A percentile compares a stretch with the other conserved stretches of the same genome.
Conservation (phyloP, 1,140 invertebrate species). For the Drosophila gunungcola region DNA sequence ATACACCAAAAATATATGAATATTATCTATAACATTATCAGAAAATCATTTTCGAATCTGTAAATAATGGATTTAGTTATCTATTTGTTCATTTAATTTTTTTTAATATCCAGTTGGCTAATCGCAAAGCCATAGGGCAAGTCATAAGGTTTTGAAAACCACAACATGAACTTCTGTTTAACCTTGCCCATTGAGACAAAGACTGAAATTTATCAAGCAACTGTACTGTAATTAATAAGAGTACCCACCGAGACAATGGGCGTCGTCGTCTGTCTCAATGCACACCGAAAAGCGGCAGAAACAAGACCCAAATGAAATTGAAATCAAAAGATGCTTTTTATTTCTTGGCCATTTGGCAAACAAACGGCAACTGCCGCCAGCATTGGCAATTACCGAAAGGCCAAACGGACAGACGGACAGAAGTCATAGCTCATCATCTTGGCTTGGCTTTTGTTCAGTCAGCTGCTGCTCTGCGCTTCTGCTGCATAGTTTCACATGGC, state of each 20-base stretch:
- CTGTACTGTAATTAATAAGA: slow-evolving; percentile 52
- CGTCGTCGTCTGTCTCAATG: slow-evolving; percentile 45
- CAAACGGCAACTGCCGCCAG: slow-evolving; percentile 59
- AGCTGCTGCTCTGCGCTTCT: slow-evolving; percentile 10
- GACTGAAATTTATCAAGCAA: slow-evolving; percentile 29
- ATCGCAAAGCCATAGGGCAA: slow-evolving; percentile 26
- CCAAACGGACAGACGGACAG: slow-evolving; percentile 52
- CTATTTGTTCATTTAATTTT: slow-evolving; percentile 1
- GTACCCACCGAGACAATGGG: slow-evolving; percentile 64
- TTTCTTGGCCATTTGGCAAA: slow-evolving; percentile 49
- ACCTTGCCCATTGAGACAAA: slow-evolving; percentile 56
- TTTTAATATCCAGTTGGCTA: slow-evolving; percentile 38
- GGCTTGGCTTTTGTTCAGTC: slow-evolving; percentile 39
- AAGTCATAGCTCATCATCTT: slow-evolving; percentile 74
- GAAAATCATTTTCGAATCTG: slow-evolving; percentile 5
- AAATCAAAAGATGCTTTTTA: slow-evolving; percentile 55
- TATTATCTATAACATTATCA: not conserved
- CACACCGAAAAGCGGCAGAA: slow-evolving; percentile 42
- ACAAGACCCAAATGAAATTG: slow-evolving; percentile 47
- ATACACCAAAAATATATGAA: too few species aligned
- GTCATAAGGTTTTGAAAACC: slow-evolving; percentile 29
- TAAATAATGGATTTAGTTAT: slow-evolving; percentile 20
- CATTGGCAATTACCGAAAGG: slow-evolving; percentile 74
- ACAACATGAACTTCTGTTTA: slow-evolving; percentile 44
- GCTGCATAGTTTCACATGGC: slow-evolving; percentile 75